A percentile compares a stretch with the other conserved stretches of the same genome.
These are phyloP conservation scores for Trematomus loennbergii DNA, from an alignment of 2,113 vertebrate genomes.

Conservation along the genomic window DNA sequence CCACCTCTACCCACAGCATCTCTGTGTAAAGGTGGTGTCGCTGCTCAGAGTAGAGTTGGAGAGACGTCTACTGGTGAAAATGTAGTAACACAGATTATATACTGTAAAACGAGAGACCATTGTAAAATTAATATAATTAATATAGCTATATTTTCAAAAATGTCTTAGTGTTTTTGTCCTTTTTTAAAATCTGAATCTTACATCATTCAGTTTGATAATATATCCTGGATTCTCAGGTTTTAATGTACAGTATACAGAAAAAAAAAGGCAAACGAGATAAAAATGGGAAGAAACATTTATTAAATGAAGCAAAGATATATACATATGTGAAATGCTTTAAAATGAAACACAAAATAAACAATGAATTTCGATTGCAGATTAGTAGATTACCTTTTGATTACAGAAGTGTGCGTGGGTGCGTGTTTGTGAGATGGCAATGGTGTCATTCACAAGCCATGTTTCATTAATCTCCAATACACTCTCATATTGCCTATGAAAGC, in stretches of 20 bases:
- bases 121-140: not conserved
- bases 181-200: too few relatives aligned
- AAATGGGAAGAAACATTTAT: too few relatives aligned
- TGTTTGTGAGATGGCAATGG: conserved; percentile 47
- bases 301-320: too few relatives aligned
- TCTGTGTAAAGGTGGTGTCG: not conserved
- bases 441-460: conserved; percentile 66
- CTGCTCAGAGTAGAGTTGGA: conserved; percentile 42
- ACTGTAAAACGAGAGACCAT: not conserved
- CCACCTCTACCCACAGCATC: not conserved
- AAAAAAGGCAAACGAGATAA: too few relatives aligned
- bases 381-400: too few relatives aligned
- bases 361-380: too few relatives aligned
- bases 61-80: conserved; percentile 78
- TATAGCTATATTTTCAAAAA: not conserved
- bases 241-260: too few relatives aligned
- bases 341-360: too few relatives aligned
- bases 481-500: conserved; percentile 61
- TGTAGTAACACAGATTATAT: conserved; percentile 20
- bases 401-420: not conserved
- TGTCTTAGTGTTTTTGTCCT: not conserved
- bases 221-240: too few relatives aligned
- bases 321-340: too few relatives aligned
- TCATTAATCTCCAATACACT: conserved; percentile 69
- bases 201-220: too few relatives aligned